Evolutionary conservation across 2,113 vertebrate species (phyloP).

Genomic region (Cacatua alba): DNA sequence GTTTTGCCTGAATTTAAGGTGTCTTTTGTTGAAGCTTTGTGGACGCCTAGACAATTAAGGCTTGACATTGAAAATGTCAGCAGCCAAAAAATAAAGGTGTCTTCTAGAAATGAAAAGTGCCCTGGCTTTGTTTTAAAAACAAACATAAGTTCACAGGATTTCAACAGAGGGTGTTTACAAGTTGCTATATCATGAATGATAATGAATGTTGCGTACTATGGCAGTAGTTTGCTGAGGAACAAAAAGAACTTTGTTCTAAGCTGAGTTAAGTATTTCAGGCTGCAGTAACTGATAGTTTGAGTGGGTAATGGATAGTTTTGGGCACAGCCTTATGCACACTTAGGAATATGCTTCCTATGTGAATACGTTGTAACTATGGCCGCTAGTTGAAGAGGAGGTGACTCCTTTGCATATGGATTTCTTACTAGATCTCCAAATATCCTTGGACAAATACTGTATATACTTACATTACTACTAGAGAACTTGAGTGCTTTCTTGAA

Average conservation of each 20-base stretch:
- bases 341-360: background rate
- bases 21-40: background rate
- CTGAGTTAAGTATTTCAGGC: background rate
- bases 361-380: background rate
- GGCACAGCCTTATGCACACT: background rate
- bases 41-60: background rate
- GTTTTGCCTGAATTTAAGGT: background rate
- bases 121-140: background rate
- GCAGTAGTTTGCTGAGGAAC: background rate
- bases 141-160: background rate
- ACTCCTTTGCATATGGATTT: background rate
- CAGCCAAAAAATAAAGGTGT: background rate
- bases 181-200: background rate
- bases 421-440: background rate
- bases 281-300: background rate
- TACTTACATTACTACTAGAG: background rate
- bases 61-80: background rate
- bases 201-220: background rate
- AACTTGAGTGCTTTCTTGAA: background rate
- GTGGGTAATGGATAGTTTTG: background rate
- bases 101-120: background rate
- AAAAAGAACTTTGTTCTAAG: background rate
- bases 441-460: background rate
- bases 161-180: background rate
- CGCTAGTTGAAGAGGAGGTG: background rate